Base-by-base conservation (phyloP, 2,797 vertebrate species). In the Neosalanx taihuensis region DNA sequence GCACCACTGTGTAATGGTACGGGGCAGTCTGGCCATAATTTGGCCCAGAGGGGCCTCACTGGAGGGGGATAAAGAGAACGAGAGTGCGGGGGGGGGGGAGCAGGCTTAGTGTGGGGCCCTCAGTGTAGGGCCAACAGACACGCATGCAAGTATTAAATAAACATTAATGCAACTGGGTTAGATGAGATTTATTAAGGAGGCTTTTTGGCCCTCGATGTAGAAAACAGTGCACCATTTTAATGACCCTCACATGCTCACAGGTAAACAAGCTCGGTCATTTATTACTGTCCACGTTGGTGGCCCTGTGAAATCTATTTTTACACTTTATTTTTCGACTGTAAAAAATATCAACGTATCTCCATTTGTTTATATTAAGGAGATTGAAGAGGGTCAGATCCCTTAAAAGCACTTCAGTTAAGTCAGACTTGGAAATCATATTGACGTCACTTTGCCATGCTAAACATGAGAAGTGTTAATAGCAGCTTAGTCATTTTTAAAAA, bases 161-260 rank as follows among this genome's bases (percentile, higher is more conserved):
- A 92, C 91, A 92, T 92, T 90, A 92, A 91, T 93, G 90, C 86
- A 94, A 93, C 84, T 93, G 85, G 91, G 92, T 93, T 93, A 91
- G 86, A 83, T 84, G 88, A 92, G 92, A 93, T 92, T 91, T 93
- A 92, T 93, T 91, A 89, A 83, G 87, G 80, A 83, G 82, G 85
- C 83, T 89, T 89, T 90, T 90, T 88, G 86, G 86, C 87, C 83
- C 84, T 81, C 85, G 83, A 85, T 85, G 86, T 79, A 77, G 83
- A 87, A 80, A 88, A 85, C 88, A 84, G 83, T 85, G 82, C 81
- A 76, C 85, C 83, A 87, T 88, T 91, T 92, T 91, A 92, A 92
- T 92, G 90, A 91, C 88, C 91, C 88, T 89, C 89, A 70, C 81
- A 88, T 90, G 89, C 91, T 53, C 90, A 89, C 84, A 90, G 89